Evolutionary conservation across 2,113 vertebrate species (phyloP), one percentile per base, ranked within the genome.

Genomic region (Asarcornis scutulata): DNA sequence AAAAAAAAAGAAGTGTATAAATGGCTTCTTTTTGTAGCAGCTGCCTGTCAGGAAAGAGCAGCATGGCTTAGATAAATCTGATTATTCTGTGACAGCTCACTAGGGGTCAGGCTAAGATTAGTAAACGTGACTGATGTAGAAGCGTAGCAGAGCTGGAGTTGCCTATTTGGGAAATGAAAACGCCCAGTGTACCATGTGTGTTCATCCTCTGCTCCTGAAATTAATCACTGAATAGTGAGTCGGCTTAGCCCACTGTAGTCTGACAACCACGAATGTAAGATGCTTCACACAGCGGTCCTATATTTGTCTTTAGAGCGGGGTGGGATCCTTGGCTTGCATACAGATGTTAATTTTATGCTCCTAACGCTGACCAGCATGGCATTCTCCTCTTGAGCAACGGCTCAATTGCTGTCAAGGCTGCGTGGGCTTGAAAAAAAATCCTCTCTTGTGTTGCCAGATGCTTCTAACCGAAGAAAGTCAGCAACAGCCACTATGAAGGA

Each of bases 31-130:
- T 86, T 44, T 40, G 22, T 82, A 42, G 31, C 64, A 75, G 74
- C 4, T 72, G 63, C 27, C 68, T 59, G 68, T 67, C 52, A 78
- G 76, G 64, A 88, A 92, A 42, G 34, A 34, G 26, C 69, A 62
- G 80, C 32, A 55, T 31, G 8, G 38, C 56, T 79, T 79, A 60
- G 72, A 71, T 58, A 74, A 86, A 88, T 59, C 53, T 74, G 86
- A 88, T 96, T 69, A 74, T 94, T 94, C 96, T 87, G 40, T 82
- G 86, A 69, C 66, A 75, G 91, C 89, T 97, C 96, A 96, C 96
- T 91, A 97, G 96, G 89, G 94, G 96, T 97, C 97, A 96, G 90
- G 62, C 94, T 88, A 91, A 93, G 88, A 96, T 95, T 80, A 96
- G 87, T 40, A 71, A 95, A 96, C 31, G 16, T 52, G 75, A 85